Evolutionary conservation across 2,797 vertebrate genomes (phyloP), one percentile per base, ranked within the genome.

Genomic region (Neoniphon sammara): DNA sequence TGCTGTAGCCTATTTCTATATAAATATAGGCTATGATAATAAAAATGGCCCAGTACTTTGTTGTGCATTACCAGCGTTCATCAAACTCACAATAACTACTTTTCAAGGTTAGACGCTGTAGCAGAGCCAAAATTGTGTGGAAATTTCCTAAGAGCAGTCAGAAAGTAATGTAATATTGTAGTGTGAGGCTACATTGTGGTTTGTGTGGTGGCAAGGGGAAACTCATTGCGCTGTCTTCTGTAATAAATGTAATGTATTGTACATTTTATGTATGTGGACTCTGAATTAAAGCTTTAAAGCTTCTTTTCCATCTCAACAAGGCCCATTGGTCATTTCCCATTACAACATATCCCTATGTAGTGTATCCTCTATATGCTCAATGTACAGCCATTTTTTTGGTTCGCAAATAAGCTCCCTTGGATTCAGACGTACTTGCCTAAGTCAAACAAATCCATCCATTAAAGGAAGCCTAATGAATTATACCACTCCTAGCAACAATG

Each of bases 221-320:
- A 82, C 70, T 87, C 47, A 84, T 90, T 88, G 80, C 56, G 66
- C 73, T 81, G 58, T 52, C 50, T 49, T 78, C 74, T 63, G 72
- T 87, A 87, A 82, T 88, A 85, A 88, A 91, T 87, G 34, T 63
- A 82, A 90, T 90, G 87, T 89, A 91, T 86, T 85, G 77, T 86
- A 84, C 74, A 79, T 87, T 83, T 88, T 81, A 83, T 87, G 75
- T 84, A 71, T 82, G 76, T 76, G 60, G 76, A 81, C 74, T 66
- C 49, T 56, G 71, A 57, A 87, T 82, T 77, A 85, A 82, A 77
- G 8, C 49, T 83, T 84, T 77, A 83, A 82, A 77, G 8, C 49
- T 82, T 84, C 54, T 66, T 89, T 84, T 84, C 76, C 66, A 87
- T 85, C 89, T 78, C 75, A 81, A 31, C 39, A 72, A 70, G 61